Evolutionary conservation across 2,113 vertebrate genomes (phyloP), one percentile per base, ranked within the genome.

Genomic region (Hepsetus odoe): DNA sequence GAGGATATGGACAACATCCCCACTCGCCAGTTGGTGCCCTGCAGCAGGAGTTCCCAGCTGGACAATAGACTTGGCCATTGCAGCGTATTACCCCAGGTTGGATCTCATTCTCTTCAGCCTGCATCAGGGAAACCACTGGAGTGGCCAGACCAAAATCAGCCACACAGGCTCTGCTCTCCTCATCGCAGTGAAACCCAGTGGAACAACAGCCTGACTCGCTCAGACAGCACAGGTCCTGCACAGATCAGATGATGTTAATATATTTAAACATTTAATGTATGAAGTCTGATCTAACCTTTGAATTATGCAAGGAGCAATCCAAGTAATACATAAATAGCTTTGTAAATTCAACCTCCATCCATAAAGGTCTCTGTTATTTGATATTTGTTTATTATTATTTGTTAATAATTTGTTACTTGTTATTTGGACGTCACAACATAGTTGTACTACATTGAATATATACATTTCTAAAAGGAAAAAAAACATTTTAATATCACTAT

Each of bases 1-100:
- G 76, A 56, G 46, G 65, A 80, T 85, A 87, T 20, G 90, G 89
- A 67, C 93, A 94, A 86, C 93, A 94, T 40, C 0, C 85, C 92
- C 89, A 94, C 7, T 78, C 35, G 56, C 80, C 83, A 0, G 4
- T 14, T 0, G 32, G 0, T 35, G 74, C 70, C 65, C 82, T 83
- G 87, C 92, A 94, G 86, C 93, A 94, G 10, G 79, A 79, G 16
- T 14, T 53, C 6, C 82, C 87, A 10, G 0, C 0, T 1, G 79
- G 22, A 62, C 93, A 94, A 82, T 59, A 91, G 76, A 85, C 85
- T 9, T 1, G 8, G 1, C 58, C 8, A 79, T 91, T 87, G 79
- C 93, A 94, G 32, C 81, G 84, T 76, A 90, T 89, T 49, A 79
- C 70, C 14, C 61, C 81, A 11, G 16, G 18, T 6, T 79, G n/a